Conservation (phyloP, 2,888 invertebrate genomes). For the Glyphotaelius pellucidus region DNA sequence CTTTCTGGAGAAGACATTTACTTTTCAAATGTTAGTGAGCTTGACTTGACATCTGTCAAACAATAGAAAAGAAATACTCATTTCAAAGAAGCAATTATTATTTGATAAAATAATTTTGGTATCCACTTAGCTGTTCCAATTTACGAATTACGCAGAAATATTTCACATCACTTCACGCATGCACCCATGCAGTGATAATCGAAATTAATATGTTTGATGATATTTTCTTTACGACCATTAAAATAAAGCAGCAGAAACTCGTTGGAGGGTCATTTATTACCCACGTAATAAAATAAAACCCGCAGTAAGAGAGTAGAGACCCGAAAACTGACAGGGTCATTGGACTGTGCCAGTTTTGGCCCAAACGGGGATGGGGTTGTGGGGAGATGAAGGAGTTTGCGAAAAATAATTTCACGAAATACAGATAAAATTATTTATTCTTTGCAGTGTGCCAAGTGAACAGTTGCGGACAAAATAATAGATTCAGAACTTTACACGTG, state of each 20-base stretch:
- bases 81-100: too few relatives aligned
- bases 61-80: too few relatives aligned
- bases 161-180: too few relatives aligned
- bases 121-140: too few relatives aligned
- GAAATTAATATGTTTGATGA: not conserved
- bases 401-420: not conserved
- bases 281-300: not conserved
- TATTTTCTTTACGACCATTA: not conserved
- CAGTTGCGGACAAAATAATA: not conserved
- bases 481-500: not conserved
- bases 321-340: not conserved
- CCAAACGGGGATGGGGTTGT: not conserved
- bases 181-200: too few relatives aligned
- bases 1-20: too few relatives aligned
- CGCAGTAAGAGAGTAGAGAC: not conserved
- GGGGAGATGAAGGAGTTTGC: not conserved
- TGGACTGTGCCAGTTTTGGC: not conserved
- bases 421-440: constrained; percentile 5
- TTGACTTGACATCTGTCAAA: too few relatives aligned
- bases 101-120: too few relatives aligned
- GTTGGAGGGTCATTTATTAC: not conserved
- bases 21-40: too few relatives aligned
- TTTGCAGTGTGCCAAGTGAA: not conserved
- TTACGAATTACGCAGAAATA: too few relatives aligned
- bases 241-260: not conserved